Conservation (phyloP, 2,888 invertebrate genomes). For the Omphaloscelis lunosa region DNA sequence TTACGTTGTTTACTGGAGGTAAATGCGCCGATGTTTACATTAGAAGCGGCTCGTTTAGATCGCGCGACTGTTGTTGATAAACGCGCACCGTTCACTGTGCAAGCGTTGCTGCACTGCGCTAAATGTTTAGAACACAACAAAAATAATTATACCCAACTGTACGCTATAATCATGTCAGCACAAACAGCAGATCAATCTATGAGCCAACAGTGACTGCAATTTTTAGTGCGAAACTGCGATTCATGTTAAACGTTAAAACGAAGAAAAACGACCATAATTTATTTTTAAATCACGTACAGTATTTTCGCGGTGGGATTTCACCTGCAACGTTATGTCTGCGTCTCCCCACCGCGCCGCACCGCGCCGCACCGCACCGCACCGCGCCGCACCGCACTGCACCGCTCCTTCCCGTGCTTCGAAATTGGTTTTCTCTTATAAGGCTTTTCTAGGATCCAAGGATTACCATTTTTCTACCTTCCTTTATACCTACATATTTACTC, state of each 20-base stretch:
- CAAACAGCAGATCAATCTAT: no score
- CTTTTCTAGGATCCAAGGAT: constrained; percentile 49
- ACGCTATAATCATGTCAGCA: background rate
- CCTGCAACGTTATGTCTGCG: constrained; percentile 20
- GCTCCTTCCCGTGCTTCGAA: constrained; percentile 12
- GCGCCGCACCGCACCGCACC: background rate
- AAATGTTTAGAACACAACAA: background rate
- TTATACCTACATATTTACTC: constrained; percentile 39
- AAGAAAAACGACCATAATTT: constrained; percentile 9
- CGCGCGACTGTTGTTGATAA: constrained; percentile 15
- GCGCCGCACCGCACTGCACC: background rate
- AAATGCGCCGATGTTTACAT: constrained; percentile 10
- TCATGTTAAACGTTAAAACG: background rate
- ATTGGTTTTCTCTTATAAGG: constrained; percentile 60
- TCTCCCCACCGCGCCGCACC: background rate
- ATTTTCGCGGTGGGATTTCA: constrained; percentile 19
- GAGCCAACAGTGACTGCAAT: background rate
- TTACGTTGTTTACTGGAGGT: background rate
- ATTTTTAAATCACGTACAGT: constrained; percentile 27
- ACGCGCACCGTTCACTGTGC: background rate
- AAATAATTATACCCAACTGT: background rate
- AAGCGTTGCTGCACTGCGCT: background rate
- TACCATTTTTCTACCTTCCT: constrained; percentile 50
- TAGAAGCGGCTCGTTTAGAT: constrained; percentile 10
- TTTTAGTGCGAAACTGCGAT: background rate